Percentiles rank a stretch among this genome's conserved stretches.
phyloP scores from a whole-genome alignment of 2,797 vertebrate species.

The Dromococcyx pavoninus region DNA sequence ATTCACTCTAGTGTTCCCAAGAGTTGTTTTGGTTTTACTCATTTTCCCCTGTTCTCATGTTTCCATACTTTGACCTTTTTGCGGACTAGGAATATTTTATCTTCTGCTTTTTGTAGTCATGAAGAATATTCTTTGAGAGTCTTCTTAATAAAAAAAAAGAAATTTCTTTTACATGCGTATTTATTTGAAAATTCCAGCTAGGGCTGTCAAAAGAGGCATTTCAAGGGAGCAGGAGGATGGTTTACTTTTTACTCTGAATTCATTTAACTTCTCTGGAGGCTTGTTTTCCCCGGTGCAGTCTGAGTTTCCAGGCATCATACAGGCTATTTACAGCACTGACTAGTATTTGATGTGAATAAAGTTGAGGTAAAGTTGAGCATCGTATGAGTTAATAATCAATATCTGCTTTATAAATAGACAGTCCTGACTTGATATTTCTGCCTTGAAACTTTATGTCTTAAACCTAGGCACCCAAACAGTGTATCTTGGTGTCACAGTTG shows the following conservation, averaged over 20 bases:
- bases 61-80: background rate
- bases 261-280: background rate
- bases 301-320: background rate
- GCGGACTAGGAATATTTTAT: background rate
- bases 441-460: background rate
- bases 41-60: background rate
- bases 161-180: background rate
- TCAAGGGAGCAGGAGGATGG: background rate
- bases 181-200: background rate
- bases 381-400: background rate
- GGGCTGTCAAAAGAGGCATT: background rate
- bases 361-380: background rate
- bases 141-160: background rate
- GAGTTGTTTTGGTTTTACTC: background rate
- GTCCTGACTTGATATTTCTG: background rate
- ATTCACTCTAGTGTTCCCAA: background rate
- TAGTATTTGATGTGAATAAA: background rate
- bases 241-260: background rate
- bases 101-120: background rate
- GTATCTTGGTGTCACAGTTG: background rate
- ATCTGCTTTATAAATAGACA: background rate
- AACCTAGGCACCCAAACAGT: background rate
- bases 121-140: background rate
- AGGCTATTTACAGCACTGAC: background rate
- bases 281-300: background rate